These are phyloP conservation scores for Agonopterix subpropinquella DNA, from an alignment of 2,888 invertebrate genomes.

Conservation along the genomic window DNA sequence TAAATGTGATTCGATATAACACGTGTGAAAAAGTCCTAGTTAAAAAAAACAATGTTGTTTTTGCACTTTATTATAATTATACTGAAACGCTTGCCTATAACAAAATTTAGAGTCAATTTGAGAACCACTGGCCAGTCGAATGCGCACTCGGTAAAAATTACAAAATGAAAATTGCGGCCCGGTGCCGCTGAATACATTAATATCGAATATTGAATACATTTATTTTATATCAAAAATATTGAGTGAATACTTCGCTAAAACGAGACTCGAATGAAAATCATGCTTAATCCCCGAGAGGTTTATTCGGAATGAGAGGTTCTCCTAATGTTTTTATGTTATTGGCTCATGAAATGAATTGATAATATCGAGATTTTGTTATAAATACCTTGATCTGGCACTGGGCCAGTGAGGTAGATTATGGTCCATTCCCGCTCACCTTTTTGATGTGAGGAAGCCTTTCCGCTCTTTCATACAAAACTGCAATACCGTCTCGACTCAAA, in stretches of 20 bases:
- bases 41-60: too few relatives aligned
- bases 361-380: not conserved
- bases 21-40: too few relatives aligned
- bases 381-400: too few relatives aligned
- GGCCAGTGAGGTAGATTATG: too few relatives aligned
- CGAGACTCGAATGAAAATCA: constrained; percentile 50
- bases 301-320: constrained; percentile 26
- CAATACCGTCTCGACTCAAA: too few relatives aligned
- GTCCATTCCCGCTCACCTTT: too few relatives aligned
- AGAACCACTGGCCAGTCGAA: constrained; percentile 34
- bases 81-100: too few relatives aligned
- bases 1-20: too few relatives aligned
- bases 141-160: constrained; percentile 73
- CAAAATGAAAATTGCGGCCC: constrained; percentile 74
- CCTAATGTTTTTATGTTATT: constrained; percentile 4
- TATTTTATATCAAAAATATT: constrained; percentile 60
- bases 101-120: constrained; percentile 23
- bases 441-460: too few relatives aligned
- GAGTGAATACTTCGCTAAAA: constrained; percentile 57
- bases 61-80: too few relatives aligned
- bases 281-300: constrained; percentile 47
- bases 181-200: constrained; percentile 72
- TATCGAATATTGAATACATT: constrained; percentile 75
- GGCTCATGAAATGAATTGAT: constrained; percentile 4
- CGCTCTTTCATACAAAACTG: too few relatives aligned